phyloP scores from a whole-genome alignment of 2,113 vertebrate species.

The Pongo abelii region DNA sequence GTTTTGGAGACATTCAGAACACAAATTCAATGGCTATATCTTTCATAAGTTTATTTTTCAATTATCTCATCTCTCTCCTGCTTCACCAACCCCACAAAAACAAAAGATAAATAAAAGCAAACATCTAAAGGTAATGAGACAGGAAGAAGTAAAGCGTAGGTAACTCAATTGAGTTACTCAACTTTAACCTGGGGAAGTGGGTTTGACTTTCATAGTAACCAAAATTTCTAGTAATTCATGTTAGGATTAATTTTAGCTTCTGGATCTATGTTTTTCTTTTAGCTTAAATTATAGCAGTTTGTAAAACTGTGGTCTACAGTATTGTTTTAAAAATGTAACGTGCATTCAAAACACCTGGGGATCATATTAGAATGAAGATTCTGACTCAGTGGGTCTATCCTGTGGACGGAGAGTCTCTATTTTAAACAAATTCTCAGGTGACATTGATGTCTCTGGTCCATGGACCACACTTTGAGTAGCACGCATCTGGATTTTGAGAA shows the following conservation, averaged over 20 bases:
- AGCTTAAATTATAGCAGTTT: neutral
- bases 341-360: neutral
- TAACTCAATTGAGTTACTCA: neutral
- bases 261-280: neutral
- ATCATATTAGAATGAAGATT: neutral
- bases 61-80: neutral
- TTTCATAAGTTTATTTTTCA: constrained; percentile 12
- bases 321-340: neutral
- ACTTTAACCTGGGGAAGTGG: neutral
- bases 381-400: neutral
- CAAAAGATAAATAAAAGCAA: neutral
- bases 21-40: neutral
- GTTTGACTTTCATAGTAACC: constrained; percentile 12
- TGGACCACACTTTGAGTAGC: neutral
- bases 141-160: neutral
- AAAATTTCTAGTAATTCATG: constrained; percentile 16
- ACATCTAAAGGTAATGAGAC: neutral
- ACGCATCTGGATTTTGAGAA: neutral
- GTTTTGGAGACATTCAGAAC: constrained; percentile 37
- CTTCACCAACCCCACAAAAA: neutral
- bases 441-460: neutral
- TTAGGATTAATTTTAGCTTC: neutral
- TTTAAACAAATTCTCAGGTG: neutral
- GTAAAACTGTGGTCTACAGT: neutral
- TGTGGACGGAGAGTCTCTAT: neutral